A percentile compares a stretch with the other conserved stretches of the same genome.
Conservation (phyloP, 2,888 invertebrate species). For the Apeira syringaria region DNA sequence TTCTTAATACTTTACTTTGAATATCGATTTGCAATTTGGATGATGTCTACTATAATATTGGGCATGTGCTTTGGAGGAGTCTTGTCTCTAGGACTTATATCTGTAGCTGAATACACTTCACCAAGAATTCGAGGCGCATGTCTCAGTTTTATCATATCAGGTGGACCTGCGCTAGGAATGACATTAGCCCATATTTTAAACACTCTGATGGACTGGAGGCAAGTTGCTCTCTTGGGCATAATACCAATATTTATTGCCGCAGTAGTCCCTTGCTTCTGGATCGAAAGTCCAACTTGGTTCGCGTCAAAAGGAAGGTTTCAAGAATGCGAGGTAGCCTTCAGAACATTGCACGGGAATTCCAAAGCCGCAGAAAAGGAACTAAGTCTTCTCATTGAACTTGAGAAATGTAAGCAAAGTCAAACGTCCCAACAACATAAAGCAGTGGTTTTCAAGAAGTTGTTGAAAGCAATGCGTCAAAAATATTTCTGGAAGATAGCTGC, state of each 20-base stretch:
- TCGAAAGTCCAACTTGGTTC: conserved; percentile 41
- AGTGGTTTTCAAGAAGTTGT: conserved; percentile 10
- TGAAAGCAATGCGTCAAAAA: conserved; percentile 15
- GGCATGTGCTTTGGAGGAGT: conserved; percentile 36
- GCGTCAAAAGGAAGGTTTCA: conserved; percentile 37
- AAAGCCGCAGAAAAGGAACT: conserved; percentile 28
- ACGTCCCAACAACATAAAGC: not conserved
- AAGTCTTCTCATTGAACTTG: conserved; percentile 28
- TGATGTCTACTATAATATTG: conserved; percentile 32
- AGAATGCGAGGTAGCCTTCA: conserved; percentile 33
- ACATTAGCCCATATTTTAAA: conserved; percentile 31
- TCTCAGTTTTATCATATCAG: conserved; percentile 24
- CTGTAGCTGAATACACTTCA: conserved; percentile 35
- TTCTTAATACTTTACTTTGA: conserved; percentile 36
- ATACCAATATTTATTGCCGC: conserved; percentile 29
- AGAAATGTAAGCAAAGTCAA: conserved; percentile 15
- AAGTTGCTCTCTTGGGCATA: conserved; percentile 31
- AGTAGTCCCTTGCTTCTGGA: conserved; percentile 34
- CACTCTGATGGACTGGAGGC: conserved; percentile 34
- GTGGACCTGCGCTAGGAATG: conserved; percentile 29
- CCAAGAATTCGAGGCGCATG: conserved; percentile 32
- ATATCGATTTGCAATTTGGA: conserved; percentile 20
- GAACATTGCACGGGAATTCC: conserved; percentile 25
- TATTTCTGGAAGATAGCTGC: conserved; percentile 31
- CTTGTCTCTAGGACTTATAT: conserved; percentile 24